Conservation (phyloP, 2,113 vertebrate species). For the Cyanocitta stelleri region DNA sequence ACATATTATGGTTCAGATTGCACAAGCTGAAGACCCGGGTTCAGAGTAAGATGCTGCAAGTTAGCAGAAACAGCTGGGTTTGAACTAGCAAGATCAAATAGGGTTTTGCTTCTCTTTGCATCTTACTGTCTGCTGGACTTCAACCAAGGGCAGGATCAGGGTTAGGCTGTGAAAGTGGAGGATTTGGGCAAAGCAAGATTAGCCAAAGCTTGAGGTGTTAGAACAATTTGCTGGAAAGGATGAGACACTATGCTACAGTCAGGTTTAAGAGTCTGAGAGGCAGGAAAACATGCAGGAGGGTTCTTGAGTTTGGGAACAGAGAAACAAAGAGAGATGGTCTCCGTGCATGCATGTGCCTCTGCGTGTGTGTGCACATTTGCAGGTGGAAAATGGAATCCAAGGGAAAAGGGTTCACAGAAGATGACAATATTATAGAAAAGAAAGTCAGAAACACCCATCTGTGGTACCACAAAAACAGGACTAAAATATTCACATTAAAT, state of each 20-base stretch:
- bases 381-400: not conserved
- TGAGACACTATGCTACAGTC: not conserved
- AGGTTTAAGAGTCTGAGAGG: not conserved
- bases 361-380: fast-evolving
- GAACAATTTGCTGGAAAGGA: not conserved
- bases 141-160: not conserved
- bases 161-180: not conserved
- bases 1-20: not conserved
- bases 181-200: not conserved
- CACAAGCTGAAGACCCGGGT: not conserved
- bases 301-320: not conserved
- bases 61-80: not conserved
- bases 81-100: not conserved
- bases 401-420: not conserved
- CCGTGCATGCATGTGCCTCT: fast-evolving
- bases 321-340: not conserved
- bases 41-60: not conserved
- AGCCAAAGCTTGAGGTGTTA: not conserved
- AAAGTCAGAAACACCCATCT: not conserved
- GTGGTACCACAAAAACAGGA: not conserved
- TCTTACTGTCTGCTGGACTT: not conserved
- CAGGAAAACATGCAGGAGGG: not conserved
- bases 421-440: not conserved
- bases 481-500: not conserved
- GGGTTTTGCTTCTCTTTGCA: not conserved